Evolutionary conservation across 1,140 invertebrate genomes (phyloP).

Genomic region (Sitophilus oryzae): DNA sequence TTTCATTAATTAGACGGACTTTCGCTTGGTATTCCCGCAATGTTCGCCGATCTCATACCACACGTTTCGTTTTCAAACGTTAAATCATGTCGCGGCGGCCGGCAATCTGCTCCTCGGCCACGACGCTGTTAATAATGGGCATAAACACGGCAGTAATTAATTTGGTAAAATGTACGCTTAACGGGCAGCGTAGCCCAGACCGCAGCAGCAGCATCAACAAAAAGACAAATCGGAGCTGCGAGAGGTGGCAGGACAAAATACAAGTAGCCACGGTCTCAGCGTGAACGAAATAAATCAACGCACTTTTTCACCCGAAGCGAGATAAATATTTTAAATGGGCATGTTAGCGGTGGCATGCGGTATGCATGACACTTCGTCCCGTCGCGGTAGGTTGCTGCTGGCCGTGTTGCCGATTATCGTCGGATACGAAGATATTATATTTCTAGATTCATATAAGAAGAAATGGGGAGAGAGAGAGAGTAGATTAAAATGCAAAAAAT

Average conservation of each 20-base stretch:
- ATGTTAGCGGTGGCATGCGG: constrained; percentile 6
- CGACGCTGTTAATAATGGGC: constrained; percentile 22
- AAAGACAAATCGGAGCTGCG: constrained; percentile 1
- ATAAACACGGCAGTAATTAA: constrained; percentile 25
- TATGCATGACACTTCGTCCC: constrained; percentile 7
- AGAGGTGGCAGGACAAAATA: constrained; percentile 22
- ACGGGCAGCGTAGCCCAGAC: background rate
- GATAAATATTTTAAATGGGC: constrained; percentile 10
- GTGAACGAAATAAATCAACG: constrained; percentile 15
- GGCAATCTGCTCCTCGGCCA: constrained; percentile 1
- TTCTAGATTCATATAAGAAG: too few relatives aligned
- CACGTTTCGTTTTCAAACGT: background rate
- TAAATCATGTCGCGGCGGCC: background rate
- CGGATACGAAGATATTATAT: too few relatives aligned
- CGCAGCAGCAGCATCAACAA: constrained; percentile 3
- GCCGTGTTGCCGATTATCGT: too few relatives aligned
- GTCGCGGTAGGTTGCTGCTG: background rate
- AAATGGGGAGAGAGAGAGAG: too few relatives aligned
- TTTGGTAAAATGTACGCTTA: constrained; percentile 18
- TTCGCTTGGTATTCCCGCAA: background rate
- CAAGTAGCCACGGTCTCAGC: constrained; percentile 25
- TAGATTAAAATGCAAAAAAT: too few relatives aligned
- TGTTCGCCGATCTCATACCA: background rate
- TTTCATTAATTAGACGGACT: background rate
- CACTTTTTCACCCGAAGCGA: constrained; percentile 15